phyloP scores from a whole-genome alignment of 1,140 invertebrate species.

The Scaptomyza graminum region DNA sequence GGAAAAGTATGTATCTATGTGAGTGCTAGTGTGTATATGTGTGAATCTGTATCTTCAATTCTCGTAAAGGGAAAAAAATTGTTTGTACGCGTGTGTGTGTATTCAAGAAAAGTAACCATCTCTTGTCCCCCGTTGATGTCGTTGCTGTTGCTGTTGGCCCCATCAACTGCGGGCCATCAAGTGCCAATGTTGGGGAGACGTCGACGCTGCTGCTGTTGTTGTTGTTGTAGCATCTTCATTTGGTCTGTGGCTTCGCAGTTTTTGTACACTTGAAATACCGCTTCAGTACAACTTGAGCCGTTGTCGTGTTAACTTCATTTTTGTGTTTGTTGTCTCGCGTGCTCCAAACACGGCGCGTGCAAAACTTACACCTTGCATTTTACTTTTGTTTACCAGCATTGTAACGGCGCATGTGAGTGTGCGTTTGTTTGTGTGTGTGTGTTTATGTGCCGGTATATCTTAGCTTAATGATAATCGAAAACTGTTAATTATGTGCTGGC shows the following conservation, averaged over 20 bases:
- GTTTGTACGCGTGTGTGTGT: conserved; percentile 62
- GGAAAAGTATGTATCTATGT: conserved; percentile 65
- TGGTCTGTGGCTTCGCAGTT: conserved; percentile 39
- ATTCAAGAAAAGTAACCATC: conserved; percentile 79
- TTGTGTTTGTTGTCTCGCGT: conserved; percentile 24
- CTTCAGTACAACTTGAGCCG: conserved; percentile 70
- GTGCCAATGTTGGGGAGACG: conserved; percentile 51
- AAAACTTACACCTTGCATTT: conserved; percentile 55
- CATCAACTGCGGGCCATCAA: conserved; percentile 54
- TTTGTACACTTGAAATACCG: conserved; percentile 78
- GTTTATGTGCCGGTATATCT: conserved; percentile 52
- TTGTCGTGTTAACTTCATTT: conserved; percentile 54
- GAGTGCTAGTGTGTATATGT: conserved; percentile 16
- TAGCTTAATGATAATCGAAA: conserved; percentile 78
- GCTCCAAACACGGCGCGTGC: conserved; percentile 6
- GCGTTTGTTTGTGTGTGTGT: conserved; percentile 28
- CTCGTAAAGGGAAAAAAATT: conserved; percentile 65
- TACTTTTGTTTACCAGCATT: conserved; percentile 65
- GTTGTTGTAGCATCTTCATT: conserved; percentile 67
- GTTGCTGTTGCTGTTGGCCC: conserved; percentile 21
- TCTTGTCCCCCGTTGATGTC: conserved; percentile 19
- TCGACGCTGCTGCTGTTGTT: conserved; percentile 12
- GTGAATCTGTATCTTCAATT: conserved; percentile 54
- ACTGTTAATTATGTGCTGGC: conserved; percentile 43
- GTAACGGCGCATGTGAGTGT: conserved; percentile 10